Evolutionary conservation across 2,113 vertebrate species (phyloP).

Genomic region (Chionis minor): DNA sequence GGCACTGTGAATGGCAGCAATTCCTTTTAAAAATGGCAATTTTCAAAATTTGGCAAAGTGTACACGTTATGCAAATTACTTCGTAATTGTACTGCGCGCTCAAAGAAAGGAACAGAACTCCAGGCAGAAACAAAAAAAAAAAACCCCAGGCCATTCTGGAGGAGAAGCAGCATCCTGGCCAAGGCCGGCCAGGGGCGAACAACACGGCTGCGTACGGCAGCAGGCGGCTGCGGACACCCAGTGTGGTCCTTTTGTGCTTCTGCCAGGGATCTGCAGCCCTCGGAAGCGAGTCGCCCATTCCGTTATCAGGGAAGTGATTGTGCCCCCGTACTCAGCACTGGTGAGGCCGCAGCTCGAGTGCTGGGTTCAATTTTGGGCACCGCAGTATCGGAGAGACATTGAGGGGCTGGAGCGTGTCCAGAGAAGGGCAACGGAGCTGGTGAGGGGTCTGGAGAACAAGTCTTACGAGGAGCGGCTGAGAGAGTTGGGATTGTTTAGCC

Average conservation of each 20-base stretch:
- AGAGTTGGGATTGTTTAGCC: no score
- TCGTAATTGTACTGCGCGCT: slow-evolving; percentile 45
- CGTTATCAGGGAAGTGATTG: no score
- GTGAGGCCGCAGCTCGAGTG: no score
- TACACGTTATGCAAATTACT: slow-evolving; percentile 61
- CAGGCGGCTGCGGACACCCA: neutral
- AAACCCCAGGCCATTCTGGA: neutral
- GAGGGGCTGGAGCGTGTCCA: no score
- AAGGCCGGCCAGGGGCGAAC: rapidly evolving
- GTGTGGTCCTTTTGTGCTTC: no score
- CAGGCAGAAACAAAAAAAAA: neutral
- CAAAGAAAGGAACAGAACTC: slow-evolving; percentile 42
- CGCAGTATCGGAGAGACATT: no score
- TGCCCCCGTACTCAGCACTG: no score
- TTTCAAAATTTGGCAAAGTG: slow-evolving; percentile 73
- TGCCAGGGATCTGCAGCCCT: neutral
- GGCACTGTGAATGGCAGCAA: slow-evolving; percentile 21
- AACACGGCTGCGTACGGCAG: rapidly evolving
- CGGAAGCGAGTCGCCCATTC: neutral
- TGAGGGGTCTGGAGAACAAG: no score
- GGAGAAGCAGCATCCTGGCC: neutral
- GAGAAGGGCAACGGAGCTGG: no score
- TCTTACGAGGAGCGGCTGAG: no score
- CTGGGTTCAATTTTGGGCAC: no score
- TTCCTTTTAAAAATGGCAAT: slow-evolving; percentile 61